Evolutionary conservation across 2,797 vertebrate genomes (phyloP), one percentile per base, ranked within the genome.

Genomic region (Sylvia borin): DNA sequence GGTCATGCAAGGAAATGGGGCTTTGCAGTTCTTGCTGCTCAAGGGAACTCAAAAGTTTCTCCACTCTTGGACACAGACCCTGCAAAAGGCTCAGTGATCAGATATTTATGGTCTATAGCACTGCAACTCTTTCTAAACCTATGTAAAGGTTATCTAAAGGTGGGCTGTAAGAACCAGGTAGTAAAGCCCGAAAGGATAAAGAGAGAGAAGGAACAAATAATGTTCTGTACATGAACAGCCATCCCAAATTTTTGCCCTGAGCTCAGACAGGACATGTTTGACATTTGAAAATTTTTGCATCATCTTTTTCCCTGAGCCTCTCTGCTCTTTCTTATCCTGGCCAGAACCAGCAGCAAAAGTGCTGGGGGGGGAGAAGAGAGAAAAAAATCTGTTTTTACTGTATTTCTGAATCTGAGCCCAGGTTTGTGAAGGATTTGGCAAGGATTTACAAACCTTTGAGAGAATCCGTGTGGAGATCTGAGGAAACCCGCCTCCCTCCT

Each of bases 391-490:
- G 95, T 91, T 96, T 95, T 94, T 77, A 95, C 90, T 96, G 96
- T 94, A 92, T 84, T 96, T 95, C 96, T 96, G 96, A 97, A 93
- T 85, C 92, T 82, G 85, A 95, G 95, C 96, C 96, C 94, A 95
- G 88, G 95, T 96, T 96, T 95, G 86, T 91, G 93, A 95, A 91
- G 93, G 84, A 91, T 95, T 97, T 96, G 96, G 95, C 94, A 96
- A 92, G 77, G 92, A 80, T 91, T 93, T 95, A 24, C 67, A 95
- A 97, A 96, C 88, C 80, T 96, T 96, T 94, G 92, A 96, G 95
- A 96, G 93, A 96, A 96, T 93, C 92, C 3, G 78, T 89, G 92
- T 76, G 65, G 95, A 96, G 94, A 96, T 96, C 93, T 96, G 86
- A 97, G 94, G 95, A 95, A 95, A 95, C 90, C 88, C 81, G 50